Evolutionary conservation across 2,113 vertebrate species (phyloP), one percentile per base, ranked within the genome.

Genomic region (Meles meles): DNA sequence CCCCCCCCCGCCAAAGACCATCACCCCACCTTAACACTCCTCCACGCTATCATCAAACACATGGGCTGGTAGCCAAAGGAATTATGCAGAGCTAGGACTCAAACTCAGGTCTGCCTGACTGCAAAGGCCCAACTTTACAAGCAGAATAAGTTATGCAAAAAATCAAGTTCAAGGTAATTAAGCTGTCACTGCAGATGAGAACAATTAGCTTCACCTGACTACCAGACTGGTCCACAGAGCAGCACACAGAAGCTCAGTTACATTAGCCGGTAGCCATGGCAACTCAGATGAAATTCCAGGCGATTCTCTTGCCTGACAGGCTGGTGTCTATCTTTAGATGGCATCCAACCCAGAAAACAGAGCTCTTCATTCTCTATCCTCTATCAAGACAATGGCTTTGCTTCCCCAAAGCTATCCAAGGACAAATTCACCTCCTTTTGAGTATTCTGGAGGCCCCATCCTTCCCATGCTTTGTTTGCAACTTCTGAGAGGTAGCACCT

Each of bases 231-330:
- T 97, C 97, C 97, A 95, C 90, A 90, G 85, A 84, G 93, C 76
- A 97, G 94, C 94, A 93, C 88, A 97, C 82, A 97, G 92, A 96
- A 96, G 82, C 90, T 95, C 57, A 4, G 72, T 84, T 92, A 96
- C 77, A 97, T 95, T 92, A 96, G 98, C 95, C 63, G 95, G 97
- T 98, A 98, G 97, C 97, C 96, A 98, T 98, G 98, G 98, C 83
- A 98, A 99, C 98, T 1, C 6, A 83, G 93, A 94, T 97, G 96
- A 96, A 96, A 97, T 95, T 95, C 96, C 47, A 84, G 92, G 67
- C 76, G 25, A 97, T 95, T 93, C 97, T 97, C 87, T 96, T 98
- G 95, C 93, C 97, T 91, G 57, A 98, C 85, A 97, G 23, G 97
- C 82, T 97, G 83, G 83, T 37, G 44, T 93, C 93, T 98, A 97